Evolutionary conservation across 2,888 invertebrate genomes (phyloP).

Genomic region (Thymelicus acteon): DNA sequence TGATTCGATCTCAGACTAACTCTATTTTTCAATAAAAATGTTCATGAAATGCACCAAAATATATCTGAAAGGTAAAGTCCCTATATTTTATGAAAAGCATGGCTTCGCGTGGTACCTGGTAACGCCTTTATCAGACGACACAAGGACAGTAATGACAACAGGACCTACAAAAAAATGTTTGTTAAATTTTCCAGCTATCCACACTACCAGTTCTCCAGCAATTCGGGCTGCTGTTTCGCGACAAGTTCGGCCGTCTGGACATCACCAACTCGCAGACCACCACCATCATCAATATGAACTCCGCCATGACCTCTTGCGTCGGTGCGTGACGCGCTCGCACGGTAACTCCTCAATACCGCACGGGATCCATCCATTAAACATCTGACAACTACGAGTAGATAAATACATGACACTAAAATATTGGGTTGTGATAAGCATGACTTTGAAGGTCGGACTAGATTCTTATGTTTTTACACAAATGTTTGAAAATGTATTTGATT

Average conservation of each 20-base stretch:
- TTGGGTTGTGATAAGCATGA: background rate
- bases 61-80: no score
- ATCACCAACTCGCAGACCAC: constrained; percentile 88
- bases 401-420: background rate
- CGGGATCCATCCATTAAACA: constrained; percentile 42
- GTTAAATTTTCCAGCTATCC: constrained; percentile 84
- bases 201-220: constrained; percentile 88
- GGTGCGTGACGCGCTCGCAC: constrained; percentile 85
- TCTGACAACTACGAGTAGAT: constrained; percentile 7
- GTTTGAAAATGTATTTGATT: no score
- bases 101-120: no score
- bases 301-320: constrained; percentile 88
- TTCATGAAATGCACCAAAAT: no score
- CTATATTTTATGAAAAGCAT: no score
- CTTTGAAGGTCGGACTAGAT: background rate
- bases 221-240: constrained; percentile 89
- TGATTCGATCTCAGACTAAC: no score
- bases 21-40: no score
- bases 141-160: no score
- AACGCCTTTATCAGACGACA: no score
- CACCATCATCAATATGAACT: constrained; percentile 89
- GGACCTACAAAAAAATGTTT: background rate
- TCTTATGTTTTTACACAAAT: no score
- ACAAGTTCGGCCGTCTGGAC: constrained; percentile 85
- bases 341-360: constrained; percentile 78